phyloP scores from a whole-genome alignment of 2,888 invertebrate genomes.

The Meandrusa payeni region DNA sequence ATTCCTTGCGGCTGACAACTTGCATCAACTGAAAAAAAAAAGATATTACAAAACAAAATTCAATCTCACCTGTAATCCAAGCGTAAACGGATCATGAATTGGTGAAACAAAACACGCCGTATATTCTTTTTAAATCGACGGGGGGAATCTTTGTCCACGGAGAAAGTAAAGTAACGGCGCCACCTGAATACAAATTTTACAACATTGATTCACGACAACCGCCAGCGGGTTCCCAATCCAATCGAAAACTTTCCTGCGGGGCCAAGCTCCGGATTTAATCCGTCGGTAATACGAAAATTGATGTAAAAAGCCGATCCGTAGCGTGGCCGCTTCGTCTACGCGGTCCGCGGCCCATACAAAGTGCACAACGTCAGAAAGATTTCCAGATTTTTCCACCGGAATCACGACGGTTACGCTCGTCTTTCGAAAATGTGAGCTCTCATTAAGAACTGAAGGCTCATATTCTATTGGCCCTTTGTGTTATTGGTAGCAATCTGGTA shows the following conservation, averaged over 20 bases:
- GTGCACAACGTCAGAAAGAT: conserved; percentile 52
- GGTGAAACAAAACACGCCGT: conserved; percentile 32
- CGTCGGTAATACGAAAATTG: conserved; percentile 79
- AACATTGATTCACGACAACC: conserved; percentile 70
- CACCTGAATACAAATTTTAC: conserved; percentile 75
- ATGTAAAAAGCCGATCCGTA: conserved; percentile 69
- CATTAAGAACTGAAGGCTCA: conserved; percentile 62
- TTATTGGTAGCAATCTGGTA: conserved; percentile 75
- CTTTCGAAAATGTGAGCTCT: conserved; percentile 63
- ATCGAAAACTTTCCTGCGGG: conserved; percentile 66
- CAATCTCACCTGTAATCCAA: conserved; percentile 17
- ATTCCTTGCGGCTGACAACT: too few species aligned
- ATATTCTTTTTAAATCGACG: conserved; percentile 60
- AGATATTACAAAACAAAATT: neutral
- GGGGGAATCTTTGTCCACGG: conserved; percentile 45
- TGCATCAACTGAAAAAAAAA: neutral
- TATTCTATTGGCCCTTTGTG: conserved; percentile 60
- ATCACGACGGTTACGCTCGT: conserved; percentile 51
- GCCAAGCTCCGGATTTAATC: conserved; percentile 75
- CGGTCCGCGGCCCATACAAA: conserved; percentile 62
- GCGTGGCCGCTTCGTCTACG: conserved; percentile 42
- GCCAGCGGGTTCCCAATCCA: conserved; percentile 56
- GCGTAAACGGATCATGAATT: conserved; percentile 11
- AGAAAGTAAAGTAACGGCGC: conserved; percentile 54
- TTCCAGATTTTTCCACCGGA: conserved; percentile 63